These are phyloP conservation scores for Ptilorrhoa leucosticta DNA, from an alignment of 2,113 vertebrate genomes.

Conservation along the genomic window DNA sequence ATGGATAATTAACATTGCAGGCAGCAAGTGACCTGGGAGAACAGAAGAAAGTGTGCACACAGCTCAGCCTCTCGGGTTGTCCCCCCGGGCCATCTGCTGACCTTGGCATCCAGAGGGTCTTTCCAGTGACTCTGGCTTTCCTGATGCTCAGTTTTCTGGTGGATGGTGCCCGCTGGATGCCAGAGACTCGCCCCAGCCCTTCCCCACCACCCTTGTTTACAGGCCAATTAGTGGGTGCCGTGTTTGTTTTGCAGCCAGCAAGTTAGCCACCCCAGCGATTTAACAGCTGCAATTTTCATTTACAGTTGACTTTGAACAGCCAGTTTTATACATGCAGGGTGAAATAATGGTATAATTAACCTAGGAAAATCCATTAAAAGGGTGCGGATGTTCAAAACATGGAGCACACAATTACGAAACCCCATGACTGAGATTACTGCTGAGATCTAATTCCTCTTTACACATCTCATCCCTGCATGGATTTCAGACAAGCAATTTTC, in stretches of 20 bases:
- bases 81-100: neutral
- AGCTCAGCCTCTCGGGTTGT: neutral
- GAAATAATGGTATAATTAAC: conserved; percentile 59
- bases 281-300: conserved; percentile 54
- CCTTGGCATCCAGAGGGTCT: neutral
- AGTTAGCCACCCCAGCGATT: conserved; percentile 19
- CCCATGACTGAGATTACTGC: neutral
- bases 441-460: neutral
- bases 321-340: conserved; percentile 7
- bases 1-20: conserved; percentile 45
- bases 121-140: neutral
- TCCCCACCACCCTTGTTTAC: neutral
- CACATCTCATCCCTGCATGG: neutral
- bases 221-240: conserved; percentile 48
- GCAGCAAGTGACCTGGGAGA: neutral
- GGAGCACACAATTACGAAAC: conserved; percentile 28
- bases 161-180: neutral
- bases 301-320: conserved; percentile 55
- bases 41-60: neutral
- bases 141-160: neutral
- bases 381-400: conserved; percentile 11
- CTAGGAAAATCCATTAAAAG: conserved; percentile 62
- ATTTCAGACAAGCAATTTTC: neutral
- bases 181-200: neutral
- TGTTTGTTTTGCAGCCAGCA: conserved; percentile 35